Conservation (phyloP, 1,140 invertebrate species). For the Sycophaga agraensis region DNA sequence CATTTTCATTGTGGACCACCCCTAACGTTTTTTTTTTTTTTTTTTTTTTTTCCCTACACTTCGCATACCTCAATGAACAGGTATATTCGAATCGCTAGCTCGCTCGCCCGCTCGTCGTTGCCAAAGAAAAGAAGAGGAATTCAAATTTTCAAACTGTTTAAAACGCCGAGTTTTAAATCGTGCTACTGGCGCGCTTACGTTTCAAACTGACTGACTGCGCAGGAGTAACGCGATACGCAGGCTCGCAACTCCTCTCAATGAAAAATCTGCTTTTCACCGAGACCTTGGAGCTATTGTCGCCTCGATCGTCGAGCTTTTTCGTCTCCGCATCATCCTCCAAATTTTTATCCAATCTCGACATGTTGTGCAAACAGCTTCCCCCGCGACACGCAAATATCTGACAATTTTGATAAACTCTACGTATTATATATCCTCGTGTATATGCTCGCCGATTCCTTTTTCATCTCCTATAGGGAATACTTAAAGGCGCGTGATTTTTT, state of each 20-base stretch:
- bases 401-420: too few relatives aligned
- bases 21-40: neutral
- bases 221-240: slow-evolving; percentile 5
- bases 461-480: too few relatives aligned
- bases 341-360: too few relatives aligned
- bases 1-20: neutral
- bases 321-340: neutral
- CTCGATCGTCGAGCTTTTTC: neutral
- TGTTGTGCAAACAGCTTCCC: too few relatives aligned
- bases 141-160: slow-evolving; percentile 14
- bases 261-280: slow-evolving; percentile 23
- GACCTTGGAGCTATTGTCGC: slow-evolving; percentile 11
- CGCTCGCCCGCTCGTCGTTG: neutral
- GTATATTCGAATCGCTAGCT: too few relatives aligned
- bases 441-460: too few relatives aligned
- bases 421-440: too few relatives aligned
- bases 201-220: slow-evolving; percentile 5
- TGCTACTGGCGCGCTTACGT: neutral
- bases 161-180: slow-evolving; percentile 28
- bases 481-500: too few relatives aligned
- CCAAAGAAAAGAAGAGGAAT: slow-evolving; percentile 19
- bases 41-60: neutral
- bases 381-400: neutral
- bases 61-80: too few relatives aligned
- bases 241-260: neutral